Evolutionary conservation across 2,797 vertebrate genomes (phyloP), one percentile per base, ranked within the genome.

Genomic region (Hozukius guyotensis): DNA sequence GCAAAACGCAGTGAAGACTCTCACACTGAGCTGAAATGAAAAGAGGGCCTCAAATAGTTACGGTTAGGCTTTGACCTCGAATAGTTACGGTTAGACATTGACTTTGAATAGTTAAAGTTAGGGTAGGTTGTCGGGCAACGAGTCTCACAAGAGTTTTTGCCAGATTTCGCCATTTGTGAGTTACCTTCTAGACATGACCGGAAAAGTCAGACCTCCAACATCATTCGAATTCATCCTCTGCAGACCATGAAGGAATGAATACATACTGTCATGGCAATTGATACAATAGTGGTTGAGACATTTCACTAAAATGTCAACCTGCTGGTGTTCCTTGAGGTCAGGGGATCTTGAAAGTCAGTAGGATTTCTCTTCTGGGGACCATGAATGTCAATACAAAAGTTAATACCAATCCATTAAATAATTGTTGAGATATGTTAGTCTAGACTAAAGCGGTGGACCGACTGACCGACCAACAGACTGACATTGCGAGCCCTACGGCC

Each of bases 41-140:
- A 49, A 20, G 18, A 49, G 46, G 3, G 3, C 46, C 46, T 49
- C 46, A 8, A 34, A 4, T 34, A 34, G 34, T 34, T 49, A 20
- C 0, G 42, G 6, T 49, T 49, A 49, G 46, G 18, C 7, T 18
- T 18, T 0, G 46, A 20, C 7, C 7, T 49, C 7, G 16, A 49
- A 49, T 49, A 49, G 1, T 49, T 49, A 49, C 18, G 46, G 16
- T 49, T 49, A 49, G 0, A 20, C 46, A 20, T 20, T 20, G 46
- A 49, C 46, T 20, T 49, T 49, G 18, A 49, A 20, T 49, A 20
- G 46, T 49, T 49, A 2, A 49, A 49, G 18, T 9, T 49, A 20
- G 0, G 46, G 18, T 49, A 49, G 7, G 18, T 49, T 18, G 18
- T 49, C 18, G 8, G 46, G 46, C 46, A 49, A 18, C 8, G 0